phyloP scores from a whole-genome alignment of 1,140 invertebrate species.

The Palaemon carinicauda region DNA sequence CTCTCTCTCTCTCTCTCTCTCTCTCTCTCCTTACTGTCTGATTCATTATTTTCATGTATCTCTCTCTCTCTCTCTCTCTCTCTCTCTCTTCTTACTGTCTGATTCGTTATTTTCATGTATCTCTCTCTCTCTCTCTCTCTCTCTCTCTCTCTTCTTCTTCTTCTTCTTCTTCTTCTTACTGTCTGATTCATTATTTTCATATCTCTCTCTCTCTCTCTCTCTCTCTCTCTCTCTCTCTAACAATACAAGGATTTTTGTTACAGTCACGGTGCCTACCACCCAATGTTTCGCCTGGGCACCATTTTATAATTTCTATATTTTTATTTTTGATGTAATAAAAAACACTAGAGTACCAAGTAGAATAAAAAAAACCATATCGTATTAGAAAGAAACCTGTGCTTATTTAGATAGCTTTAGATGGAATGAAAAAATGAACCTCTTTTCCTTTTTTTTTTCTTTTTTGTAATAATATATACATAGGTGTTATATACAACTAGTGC shows the following conservation, averaged over 20 bases:
- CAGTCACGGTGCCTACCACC: too few species aligned
- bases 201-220: too few species aligned
- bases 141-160: not conserved
- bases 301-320: not conserved
- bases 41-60: too few species aligned
- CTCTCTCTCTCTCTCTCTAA: too few species aligned
- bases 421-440: not conserved
- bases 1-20: not conserved
- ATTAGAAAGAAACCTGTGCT: not conserved
- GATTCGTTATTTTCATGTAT: too few species aligned
- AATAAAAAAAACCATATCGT: not conserved
- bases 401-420: conserved; percentile 30
- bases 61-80: not conserved
- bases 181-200: not conserved
- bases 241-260: too few species aligned
- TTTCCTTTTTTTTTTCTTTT: not conserved
- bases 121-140: not conserved
- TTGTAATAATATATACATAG: conserved; percentile 12
- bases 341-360: not conserved
- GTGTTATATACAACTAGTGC: conserved; percentile 37
- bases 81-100: not conserved
- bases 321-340: not conserved
- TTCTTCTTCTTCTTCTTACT: too few species aligned
- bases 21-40: not conserved
- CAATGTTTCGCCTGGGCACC: not conserved